These are phyloP conservation scores for Eclectus roratus DNA, from an alignment of 2,113 vertebrate genomes.

Conservation along the genomic window DNA sequence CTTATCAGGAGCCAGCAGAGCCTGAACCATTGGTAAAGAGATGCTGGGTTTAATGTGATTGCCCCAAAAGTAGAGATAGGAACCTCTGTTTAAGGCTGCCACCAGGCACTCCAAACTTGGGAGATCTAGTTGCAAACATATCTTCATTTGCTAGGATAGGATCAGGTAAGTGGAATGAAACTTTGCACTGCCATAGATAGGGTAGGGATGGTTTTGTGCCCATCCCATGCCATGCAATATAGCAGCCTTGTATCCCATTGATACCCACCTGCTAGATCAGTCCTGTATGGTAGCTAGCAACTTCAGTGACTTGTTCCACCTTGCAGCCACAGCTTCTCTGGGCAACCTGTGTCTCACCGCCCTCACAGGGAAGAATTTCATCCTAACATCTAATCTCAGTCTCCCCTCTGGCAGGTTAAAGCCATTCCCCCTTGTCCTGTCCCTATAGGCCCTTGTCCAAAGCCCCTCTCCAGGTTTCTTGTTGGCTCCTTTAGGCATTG, in stretches of 20 bases:
- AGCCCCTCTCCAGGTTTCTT: neutral
- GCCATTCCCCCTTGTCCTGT: neutral
- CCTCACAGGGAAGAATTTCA: neutral
- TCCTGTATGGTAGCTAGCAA: fast-evolving
- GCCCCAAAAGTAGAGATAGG: neutral
- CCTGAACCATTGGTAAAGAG: neutral
- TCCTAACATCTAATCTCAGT: neutral
- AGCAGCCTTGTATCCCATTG: fast-evolving
- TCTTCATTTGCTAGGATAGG: neutral
- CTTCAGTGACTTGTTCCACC: neutral
- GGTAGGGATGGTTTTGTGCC: too few relatives aligned
- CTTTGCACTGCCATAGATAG: neutral
- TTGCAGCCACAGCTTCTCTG: neutral
- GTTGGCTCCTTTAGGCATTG: neutral
- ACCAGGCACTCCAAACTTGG: neutral
- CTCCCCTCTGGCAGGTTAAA: neutral
- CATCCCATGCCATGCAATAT: neutral
- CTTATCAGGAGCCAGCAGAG: neutral
- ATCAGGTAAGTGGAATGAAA: neutral
- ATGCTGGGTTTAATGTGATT: neutral
- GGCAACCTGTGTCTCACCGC: neutral
- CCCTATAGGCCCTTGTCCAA: neutral
- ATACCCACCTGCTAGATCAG: neutral
- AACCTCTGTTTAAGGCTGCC: neutral
- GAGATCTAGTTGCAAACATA: neutral